Evolutionary conservation across 2,113 vertebrate genomes (phyloP), one percentile per base, ranked within the genome.

Genomic region (Notechis scutatus): DNA sequence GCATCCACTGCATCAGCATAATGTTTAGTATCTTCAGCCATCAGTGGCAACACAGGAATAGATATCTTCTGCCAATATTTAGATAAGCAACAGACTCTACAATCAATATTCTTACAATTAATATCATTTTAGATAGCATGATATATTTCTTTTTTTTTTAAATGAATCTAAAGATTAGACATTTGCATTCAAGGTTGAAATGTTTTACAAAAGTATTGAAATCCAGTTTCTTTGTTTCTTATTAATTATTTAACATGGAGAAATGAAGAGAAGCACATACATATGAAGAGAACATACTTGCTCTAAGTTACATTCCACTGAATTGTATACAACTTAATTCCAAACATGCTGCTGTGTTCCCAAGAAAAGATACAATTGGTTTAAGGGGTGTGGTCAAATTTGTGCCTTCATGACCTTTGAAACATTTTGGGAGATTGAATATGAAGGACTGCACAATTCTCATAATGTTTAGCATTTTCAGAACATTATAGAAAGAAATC

Each of bases 1-100:
- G 98, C 98, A 93, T 97, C 97, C 29, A 88, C 15, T 0, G 0
- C 0, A 50, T 97, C 97, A 50, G 0, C 23, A 0, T 0, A 7
- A 56, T 92, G 91, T 86, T 57, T 92, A n/a, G 29, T 23, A 0
- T 1, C 59, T 24, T 23, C 0, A 1, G 92, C 87, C 5, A 94
- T 95, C 47, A 2, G n/a, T 39, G 93, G 54, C 55, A 57, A 85
- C 18, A 0, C 0, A 61, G 34, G 85, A 74, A 2, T 50, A 26
- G 1, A 94, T 12, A 91, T 94, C 93, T 92, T 56, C 69, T 0
- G 26, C 93, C 96, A 96, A 96, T 97, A 50, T n/a, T 88, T 91
- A 1, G 8, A 57, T 56, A 86, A 57, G 47, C 1, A 59, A 89
- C 85, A 24, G 10, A 20, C 39, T 10, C 21, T 34, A 24, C 74